Base-by-base conservation (phyloP, 2,888 invertebrate genomes). In the Epirrhoe tristata region DNA sequence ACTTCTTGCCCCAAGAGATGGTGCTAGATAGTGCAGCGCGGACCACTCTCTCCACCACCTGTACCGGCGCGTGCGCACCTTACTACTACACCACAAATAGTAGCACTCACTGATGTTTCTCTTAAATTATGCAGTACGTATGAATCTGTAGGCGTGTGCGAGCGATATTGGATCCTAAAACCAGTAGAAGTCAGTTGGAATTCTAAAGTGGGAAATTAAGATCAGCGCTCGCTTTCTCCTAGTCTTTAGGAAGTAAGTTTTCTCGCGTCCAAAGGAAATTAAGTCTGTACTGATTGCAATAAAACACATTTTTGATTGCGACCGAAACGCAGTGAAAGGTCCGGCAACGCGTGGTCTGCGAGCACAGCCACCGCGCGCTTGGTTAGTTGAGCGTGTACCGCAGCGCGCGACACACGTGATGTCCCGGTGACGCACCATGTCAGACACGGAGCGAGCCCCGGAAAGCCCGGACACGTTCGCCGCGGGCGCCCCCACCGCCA, bases 401-500 rank as follows among this genome's bases (percentile, higher is more conserved):
- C 64, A 61, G 46, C 58, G 64, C 58, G 51, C 14, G 14, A 68
- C 71, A 58, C 71, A 75, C 77, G 66, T 65, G 69, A 58, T 60
- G 67, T 55, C 14, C 48, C 2, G 34, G 81, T 83, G 74, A 75
- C 67, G 71, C 24, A 77, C 69, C 39, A 77, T 76, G 74, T 72
- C 76, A 63, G 81, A 79, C 66, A 71, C 75, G 67, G 81, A 80
- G 66, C 76, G 74, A 56, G 74, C 75, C 57, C 64, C 64, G 58
- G 58, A 58, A 50, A 39, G 58, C 2, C 58, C 63, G 80, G 83
- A 84, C 78, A 71, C 78, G 73, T 78, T 84, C 81, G 77, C 80
- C 82, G 74, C 78, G 34, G 74, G 74, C 57, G 81, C 83, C 68
- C 81, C 88, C 63, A 85, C 87, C 70, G 88, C 90, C 60, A 93